phyloP scores from a whole-genome alignment of 1,140 invertebrate species.

The Pissodes strobi region DNA sequence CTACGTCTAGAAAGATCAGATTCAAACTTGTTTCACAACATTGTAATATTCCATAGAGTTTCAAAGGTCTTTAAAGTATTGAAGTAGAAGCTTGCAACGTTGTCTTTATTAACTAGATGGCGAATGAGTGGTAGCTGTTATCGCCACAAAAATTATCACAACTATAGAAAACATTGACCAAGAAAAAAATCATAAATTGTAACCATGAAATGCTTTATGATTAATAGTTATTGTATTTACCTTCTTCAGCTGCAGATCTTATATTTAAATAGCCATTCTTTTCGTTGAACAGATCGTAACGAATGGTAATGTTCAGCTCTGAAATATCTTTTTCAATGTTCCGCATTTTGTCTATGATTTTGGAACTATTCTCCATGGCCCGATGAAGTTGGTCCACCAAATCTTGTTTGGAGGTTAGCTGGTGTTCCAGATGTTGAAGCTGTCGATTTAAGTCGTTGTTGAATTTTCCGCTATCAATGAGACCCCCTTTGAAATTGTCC shows the following conservation, averaged over 20 bases:
- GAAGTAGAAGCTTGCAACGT: no score
- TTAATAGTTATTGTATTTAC: no score
- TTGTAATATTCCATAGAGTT: no score
- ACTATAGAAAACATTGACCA: no score
- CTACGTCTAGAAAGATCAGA: no score
- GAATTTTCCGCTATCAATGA: slow-evolving; percentile 40
- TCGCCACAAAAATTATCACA: no score
- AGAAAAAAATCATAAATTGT: no score
- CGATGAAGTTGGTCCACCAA: slow-evolving; percentile 46
- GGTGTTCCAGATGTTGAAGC: slow-evolving; percentile 36
- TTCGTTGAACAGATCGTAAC: slow-evolving; percentile 56
- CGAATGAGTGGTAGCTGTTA: no score
- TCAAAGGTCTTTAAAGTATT: no score
- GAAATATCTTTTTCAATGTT: slow-evolving; percentile 60
- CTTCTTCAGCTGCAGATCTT: slow-evolving; percentile 47
- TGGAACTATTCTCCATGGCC: slow-evolving; percentile 56
- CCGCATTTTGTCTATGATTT: slow-evolving; percentile 58
- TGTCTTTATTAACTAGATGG: no score
- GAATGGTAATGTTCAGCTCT: slow-evolving; percentile 56
- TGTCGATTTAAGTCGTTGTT: slow-evolving; percentile 43
- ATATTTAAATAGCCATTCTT: slow-evolving; percentile 41
- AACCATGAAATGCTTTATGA: no score
- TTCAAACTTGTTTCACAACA: no score
- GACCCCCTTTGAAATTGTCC: slow-evolving; percentile 38
- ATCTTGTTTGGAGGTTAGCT: slow-evolving; percentile 27